phyloP scores from a whole-genome alignment of 1,140 invertebrate species.

The Holcopasites calliopsidis region DNA sequence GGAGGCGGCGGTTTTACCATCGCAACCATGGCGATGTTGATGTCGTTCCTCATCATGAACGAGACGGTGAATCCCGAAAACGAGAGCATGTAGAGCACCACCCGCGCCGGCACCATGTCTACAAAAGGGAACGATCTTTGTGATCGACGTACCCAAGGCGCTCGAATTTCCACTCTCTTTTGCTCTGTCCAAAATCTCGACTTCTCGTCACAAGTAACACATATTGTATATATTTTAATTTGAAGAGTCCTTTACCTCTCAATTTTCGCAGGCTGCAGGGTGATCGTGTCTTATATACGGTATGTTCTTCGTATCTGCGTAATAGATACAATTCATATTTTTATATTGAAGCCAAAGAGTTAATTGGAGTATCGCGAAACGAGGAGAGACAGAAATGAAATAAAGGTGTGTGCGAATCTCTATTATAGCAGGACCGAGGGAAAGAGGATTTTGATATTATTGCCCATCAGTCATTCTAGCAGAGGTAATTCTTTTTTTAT shows the following conservation, averaged over 20 bases:
- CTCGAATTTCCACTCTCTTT: not conserved
- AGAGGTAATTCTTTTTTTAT: not conserved
- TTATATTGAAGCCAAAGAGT: constrained; percentile 28
- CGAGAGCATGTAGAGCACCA: constrained; percentile 85
- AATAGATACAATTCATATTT: constrained; percentile 33
- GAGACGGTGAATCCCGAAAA: constrained; percentile 87
- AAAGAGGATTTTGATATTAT: not conserved
- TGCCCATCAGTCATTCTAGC: not conserved
- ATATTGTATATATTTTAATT: not conserved
- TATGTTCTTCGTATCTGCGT: constrained; percentile 63
- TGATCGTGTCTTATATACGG: constrained; percentile 60
- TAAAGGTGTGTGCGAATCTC: not conserved
- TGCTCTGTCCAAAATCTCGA: not conserved
- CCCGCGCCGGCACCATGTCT: constrained; percentile 82
- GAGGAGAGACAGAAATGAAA: not conserved
- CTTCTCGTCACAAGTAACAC: not conserved
- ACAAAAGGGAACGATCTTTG: constrained; percentile 19
- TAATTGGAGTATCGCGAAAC: not conserved
- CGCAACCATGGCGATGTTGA: constrained; percentile 86
- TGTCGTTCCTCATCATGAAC: constrained; percentile 89
- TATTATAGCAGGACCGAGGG: not conserved
- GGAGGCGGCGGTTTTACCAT: constrained; percentile 80
- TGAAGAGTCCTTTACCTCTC: constrained; percentile 56
- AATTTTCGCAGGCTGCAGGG: constrained; percentile 61
- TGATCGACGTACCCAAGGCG: not conserved